phyloP scores from a whole-genome alignment of 2,888 invertebrate genomes.

The Nezara viridula region DNA sequence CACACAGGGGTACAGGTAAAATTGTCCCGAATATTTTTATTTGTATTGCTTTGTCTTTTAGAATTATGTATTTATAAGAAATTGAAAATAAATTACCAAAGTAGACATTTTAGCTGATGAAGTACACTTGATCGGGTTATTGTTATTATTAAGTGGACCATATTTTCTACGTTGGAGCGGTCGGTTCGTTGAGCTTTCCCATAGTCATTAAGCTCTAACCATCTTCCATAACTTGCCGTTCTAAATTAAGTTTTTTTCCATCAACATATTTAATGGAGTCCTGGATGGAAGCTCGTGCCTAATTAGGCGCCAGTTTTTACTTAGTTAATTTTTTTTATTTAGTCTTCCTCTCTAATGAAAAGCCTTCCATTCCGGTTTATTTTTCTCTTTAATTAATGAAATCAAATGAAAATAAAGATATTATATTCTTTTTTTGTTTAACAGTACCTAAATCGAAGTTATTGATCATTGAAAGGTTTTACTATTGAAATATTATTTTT shows the following conservation, averaged over 20 bases:
- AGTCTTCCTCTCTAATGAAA: background rate
- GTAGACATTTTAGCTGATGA: background rate
- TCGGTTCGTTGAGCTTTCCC: background rate
- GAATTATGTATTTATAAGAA: too few species aligned
- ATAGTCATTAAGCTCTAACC: conserved; percentile 39
- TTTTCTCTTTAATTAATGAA: background rate
- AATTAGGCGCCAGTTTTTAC: conserved; percentile 36
- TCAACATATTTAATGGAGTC: conserved; percentile 42
- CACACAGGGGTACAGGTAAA: too few species aligned
- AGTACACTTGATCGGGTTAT: background rate
- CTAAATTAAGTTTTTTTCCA: conserved; percentile 48
- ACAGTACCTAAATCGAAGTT: background rate
- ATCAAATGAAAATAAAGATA: background rate
- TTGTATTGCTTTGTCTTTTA: too few species aligned
- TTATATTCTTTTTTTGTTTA: background rate
- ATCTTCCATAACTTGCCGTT: conserved; percentile 33
- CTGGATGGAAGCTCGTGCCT: conserved; percentile 10
- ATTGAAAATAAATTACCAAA: too few species aligned
- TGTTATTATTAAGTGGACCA: conserved; percentile 2
- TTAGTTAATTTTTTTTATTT: conserved; percentile 23
- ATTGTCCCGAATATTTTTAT: too few species aligned
- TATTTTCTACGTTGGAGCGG: background rate
- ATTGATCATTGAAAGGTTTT: too few species aligned
- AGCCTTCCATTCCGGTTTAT: conserved; percentile 7
- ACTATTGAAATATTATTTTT: too few species aligned